Evolutionary conservation across 1,140 invertebrate species (phyloP).

Genomic region (Holotrichia oblita): DNA sequence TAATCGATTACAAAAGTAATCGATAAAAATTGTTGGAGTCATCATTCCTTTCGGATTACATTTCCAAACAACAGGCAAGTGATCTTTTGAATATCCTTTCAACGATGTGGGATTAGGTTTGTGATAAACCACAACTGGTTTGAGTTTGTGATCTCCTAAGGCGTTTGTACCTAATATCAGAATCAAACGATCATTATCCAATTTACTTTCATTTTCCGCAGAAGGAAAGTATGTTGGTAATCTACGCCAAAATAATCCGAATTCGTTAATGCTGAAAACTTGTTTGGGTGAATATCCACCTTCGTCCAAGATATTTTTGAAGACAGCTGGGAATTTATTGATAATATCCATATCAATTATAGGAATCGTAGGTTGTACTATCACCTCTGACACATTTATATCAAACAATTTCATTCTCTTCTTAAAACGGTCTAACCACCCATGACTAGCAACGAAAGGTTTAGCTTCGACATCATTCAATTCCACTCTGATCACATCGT

Average conservation of each 20-base stretch:
- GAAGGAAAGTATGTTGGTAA: conserved; percentile 54
- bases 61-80: conserved; percentile 59
- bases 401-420: conserved; percentile 14
- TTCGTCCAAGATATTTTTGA: conserved; percentile 11
- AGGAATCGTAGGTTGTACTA: not conserved
- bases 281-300: not conserved
- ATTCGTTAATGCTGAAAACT: conserved; percentile 44
- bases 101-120: conserved; percentile 60
- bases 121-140: conserved; percentile 62
- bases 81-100: conserved; percentile 57
- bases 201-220: conserved; percentile 57
- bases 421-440: conserved; percentile 12
- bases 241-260: conserved; percentile 59
- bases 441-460: not conserved
- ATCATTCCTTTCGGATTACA: conserved; percentile 56
- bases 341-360: not conserved
- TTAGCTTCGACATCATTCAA: conserved; percentile 16
- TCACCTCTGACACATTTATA: not conserved
- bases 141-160: conserved; percentile 60
- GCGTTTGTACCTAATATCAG: conserved; percentile 53
- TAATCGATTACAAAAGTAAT: conserved; percentile 17
- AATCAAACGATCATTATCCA: conserved; percentile 58
- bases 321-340: conserved; percentile 1
- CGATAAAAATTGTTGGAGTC: not conserved
- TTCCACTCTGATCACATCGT: not conserved